phyloP scores from a whole-genome alignment of 2,113 vertebrate genomes.

The Trichomycterus rosablanca region DNA sequence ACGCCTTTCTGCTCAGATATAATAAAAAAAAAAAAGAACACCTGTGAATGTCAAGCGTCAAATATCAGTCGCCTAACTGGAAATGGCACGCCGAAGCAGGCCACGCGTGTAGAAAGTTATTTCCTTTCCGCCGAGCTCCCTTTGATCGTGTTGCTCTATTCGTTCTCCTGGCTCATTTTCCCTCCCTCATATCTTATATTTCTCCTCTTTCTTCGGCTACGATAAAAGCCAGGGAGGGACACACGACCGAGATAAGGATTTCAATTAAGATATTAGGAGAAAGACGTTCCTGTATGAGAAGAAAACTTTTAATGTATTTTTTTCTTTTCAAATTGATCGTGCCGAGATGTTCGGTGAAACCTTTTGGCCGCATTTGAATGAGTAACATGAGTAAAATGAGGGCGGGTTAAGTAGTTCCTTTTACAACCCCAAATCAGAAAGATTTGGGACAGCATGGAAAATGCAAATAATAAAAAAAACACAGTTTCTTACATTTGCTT shows the following conservation, averaged over 20 bases:
- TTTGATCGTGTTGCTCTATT: neutral
- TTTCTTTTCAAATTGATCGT: neutral
- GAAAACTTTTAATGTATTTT: conserved; percentile 8
- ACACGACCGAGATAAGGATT: conserved; percentile 42
- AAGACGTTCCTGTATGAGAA: conserved; percentile 4
- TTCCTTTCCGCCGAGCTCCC: neutral
- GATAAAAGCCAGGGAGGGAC: conserved; percentile 18
- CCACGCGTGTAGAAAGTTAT: conserved; percentile 3
- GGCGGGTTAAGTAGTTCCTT: neutral
- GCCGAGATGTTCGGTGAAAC: conserved; percentile 14
- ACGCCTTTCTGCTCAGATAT: conserved; percentile 45
- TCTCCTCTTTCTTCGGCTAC: conserved; percentile 10
- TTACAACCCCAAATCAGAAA: too few species aligned
- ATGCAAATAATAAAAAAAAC: too few species aligned
- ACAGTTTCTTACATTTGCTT: too few species aligned
- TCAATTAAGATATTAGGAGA: conserved; percentile 55
- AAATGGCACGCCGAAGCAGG: conserved; percentile 54
- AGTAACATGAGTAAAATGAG: neutral
- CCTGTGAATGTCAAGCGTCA: conserved; percentile 67
- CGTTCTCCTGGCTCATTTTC: neutral
- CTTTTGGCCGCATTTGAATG: conserved; percentile 38
- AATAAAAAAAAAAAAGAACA: too few species aligned
- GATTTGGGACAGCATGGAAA: too few species aligned
- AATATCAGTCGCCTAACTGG: conserved; percentile 58
- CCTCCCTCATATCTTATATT: conserved; percentile 2